Conservation (phyloP, 2,113 vertebrate genomes). For the Ceratotherium simum region DNA sequence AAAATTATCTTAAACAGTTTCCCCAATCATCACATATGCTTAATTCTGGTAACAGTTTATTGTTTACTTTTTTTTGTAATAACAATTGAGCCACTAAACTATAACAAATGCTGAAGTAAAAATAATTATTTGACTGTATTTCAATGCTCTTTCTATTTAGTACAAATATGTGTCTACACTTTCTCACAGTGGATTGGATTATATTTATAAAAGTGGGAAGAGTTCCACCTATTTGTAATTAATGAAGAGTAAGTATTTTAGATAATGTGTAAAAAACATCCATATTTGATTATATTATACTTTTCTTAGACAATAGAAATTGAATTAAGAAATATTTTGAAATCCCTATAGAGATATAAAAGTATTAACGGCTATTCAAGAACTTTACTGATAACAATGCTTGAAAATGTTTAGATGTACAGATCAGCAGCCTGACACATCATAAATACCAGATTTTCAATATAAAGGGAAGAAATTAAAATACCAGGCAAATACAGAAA, state of each 20-base stretch:
- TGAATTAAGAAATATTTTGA: constrained; percentile 88
- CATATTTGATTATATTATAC: constrained; percentile 86
- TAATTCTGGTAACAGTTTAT: constrained; percentile 5
- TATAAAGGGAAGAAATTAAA: constrained; percentile 63
- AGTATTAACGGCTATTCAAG: constrained; percentile 86
- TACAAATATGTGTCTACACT: constrained; percentile 15
- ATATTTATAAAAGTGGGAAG: constrained; percentile 76
- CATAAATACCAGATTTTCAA: constrained; percentile 81
- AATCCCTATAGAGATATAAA: constrained; percentile 85
- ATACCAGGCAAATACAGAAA: constrained; percentile 48
- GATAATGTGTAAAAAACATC: constrained; percentile 85
- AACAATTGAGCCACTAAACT: constrained; percentile 13
- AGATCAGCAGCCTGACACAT: constrained; percentile 85
- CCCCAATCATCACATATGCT: neutral
- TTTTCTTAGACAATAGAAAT: constrained; percentile 86
- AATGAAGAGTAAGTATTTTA: constrained; percentile 84
- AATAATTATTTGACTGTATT: neutral
- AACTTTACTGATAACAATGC: constrained; percentile 82
- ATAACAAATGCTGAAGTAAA: neutral
- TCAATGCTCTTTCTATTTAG: neutral
- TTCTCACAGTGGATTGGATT: constrained; percentile 31
- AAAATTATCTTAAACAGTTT: neutral
- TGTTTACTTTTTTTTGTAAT: constrained; percentile 17
- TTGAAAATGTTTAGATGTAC: constrained; percentile 86
- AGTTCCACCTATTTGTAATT: constrained; percentile 79